These are phyloP conservation scores for Diplodus sargus DNA, from an alignment of 2,797 vertebrate genomes.

Conservation along the genomic window DNA sequence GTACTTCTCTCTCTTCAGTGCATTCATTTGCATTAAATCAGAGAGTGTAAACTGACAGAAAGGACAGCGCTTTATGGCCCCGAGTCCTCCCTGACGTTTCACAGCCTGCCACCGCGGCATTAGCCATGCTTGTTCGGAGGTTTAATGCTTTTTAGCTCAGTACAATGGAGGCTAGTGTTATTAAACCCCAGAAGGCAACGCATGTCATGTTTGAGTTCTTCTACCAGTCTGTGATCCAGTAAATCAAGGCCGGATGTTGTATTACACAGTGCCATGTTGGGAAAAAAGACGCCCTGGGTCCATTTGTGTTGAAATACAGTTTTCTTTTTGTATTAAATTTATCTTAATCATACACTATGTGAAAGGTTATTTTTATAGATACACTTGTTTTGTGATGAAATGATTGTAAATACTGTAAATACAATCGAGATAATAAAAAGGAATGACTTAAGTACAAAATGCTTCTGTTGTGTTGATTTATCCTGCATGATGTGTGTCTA, in stretches of 20 bases:
- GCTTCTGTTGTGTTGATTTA: constrained; percentile 5
- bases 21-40: constrained; percentile 19
- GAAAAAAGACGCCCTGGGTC: constrained; percentile 39
- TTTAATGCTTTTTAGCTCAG: constrained; percentile 18
- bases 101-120: background rate
- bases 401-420: constrained; percentile 73
- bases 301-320: constrained; percentile 43
- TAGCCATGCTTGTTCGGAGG: constrained; percentile 7
- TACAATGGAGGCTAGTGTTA: constrained; percentile 24
- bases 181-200: constrained; percentile 17
- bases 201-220: constrained; percentile 20
- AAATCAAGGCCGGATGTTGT: constrained; percentile 34
- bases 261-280: constrained; percentile 49
- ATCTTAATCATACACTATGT: constrained; percentile 50
- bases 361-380: constrained; percentile 78
- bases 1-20: constrained; percentile 21
- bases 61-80: constrained; percentile 1
- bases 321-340: constrained; percentile 58
- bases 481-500: background rate
- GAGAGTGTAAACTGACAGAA: background rate
- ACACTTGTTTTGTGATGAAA: constrained; percentile 45
- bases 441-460: constrained; percentile 6
- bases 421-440: constrained; percentile 48
- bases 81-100: background rate
- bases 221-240: constrained; percentile 27